phyloP scores from a whole-genome alignment of 2,113 vertebrate species.

The Psettodes erumei region DNA sequence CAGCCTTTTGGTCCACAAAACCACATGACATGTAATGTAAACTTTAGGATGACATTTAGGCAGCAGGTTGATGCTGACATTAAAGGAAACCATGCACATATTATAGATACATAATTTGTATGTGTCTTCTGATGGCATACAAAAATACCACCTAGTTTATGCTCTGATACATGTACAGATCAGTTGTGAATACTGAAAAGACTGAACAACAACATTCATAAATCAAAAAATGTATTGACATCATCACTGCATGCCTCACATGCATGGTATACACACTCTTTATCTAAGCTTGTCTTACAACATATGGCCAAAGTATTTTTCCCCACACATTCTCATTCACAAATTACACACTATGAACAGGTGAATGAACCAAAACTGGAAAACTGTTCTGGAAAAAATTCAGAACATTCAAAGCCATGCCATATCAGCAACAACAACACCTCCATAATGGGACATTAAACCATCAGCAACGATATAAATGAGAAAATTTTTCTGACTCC shows the following conservation, averaged over 20 bases:
- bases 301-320: not conserved
- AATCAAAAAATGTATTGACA: not conserved
- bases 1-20: not conserved
- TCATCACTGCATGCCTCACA: not conserved
- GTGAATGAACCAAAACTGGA: not conserved
- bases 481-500: not conserved
- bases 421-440: not conserved
- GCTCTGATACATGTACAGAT: not conserved
- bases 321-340: not conserved
- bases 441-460: not conserved
- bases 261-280: not conserved
- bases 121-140: not conserved
- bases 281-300: not conserved
- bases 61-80: not conserved
- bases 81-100: not conserved
- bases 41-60: not conserved
- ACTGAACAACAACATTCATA: not conserved
- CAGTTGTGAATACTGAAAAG: not conserved
- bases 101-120: not conserved
- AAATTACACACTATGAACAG: not conserved
- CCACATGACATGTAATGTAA: not conserved
- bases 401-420: not conserved
- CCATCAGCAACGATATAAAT: not conserved
- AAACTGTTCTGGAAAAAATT: too few species aligned
- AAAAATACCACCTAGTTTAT: not conserved